These are phyloP conservation scores for Thalassarche chlororhynchos DNA, from an alignment of 2,113 vertebrate species.

Conservation along the genomic window DNA sequence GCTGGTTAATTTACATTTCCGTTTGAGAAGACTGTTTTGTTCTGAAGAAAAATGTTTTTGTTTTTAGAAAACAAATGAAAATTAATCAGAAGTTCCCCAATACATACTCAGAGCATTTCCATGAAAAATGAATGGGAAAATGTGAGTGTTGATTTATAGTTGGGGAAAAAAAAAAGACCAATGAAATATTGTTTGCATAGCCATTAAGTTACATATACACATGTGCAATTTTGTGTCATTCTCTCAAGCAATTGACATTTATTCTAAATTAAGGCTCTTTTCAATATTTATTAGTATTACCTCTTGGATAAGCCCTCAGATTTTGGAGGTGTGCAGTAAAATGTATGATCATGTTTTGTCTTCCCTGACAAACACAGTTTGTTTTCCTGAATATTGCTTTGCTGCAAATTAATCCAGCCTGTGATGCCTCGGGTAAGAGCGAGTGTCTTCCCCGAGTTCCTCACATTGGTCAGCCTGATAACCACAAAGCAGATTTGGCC, in stretches of 20 bases:
- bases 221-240: background rate
- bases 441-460: background rate
- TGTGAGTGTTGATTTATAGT: background rate
- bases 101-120: background rate
- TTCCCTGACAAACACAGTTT: background rate
- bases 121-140: background rate
- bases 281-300: background rate
- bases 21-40: background rate
- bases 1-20: background rate
- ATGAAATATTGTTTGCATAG: background rate
- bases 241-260: background rate
- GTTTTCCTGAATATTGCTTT: background rate
- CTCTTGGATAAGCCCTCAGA: background rate
- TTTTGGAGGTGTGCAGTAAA: slow-evolving; percentile 20
- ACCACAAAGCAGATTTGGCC: background rate
- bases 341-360: background rate
- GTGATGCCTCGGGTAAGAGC: background rate
- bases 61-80: background rate
- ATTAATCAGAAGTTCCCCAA: background rate
- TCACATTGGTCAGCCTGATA: background rate
- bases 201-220: background rate
- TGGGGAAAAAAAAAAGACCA: background rate
- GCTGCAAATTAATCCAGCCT: slow-evolving; percentile 7
- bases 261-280: background rate
- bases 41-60: background rate